Evolutionary conservation across 2,113 vertebrate genomes (phyloP).

Genomic region (Callipepla squamata): DNA sequence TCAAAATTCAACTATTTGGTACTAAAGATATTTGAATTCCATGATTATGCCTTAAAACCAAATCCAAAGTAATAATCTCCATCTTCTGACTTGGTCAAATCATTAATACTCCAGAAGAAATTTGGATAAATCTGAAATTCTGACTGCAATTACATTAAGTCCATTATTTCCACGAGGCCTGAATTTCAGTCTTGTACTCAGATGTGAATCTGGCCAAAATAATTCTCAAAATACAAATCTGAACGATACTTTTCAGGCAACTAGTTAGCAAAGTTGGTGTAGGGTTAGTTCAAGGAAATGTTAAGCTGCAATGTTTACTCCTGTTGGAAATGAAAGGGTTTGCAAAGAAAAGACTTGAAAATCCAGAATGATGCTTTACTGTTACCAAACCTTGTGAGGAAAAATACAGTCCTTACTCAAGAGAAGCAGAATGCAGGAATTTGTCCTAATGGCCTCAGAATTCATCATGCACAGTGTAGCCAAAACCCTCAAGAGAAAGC

Average conservation of each 20-base stretch:
- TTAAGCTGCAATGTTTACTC: background rate
- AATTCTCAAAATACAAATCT: background rate
- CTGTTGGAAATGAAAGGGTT: background rate
- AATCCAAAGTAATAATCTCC: background rate
- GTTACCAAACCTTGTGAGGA: background rate
- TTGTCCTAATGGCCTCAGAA: background rate
- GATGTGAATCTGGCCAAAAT: background rate
- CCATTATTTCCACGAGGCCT: background rate
- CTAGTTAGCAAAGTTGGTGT: background rate
- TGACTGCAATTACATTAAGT: background rate
- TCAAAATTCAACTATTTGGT: background rate
- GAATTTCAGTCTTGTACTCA: conserved; percentile 1
- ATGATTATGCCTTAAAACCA: background rate
- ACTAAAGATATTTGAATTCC: background rate
- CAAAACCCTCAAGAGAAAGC: background rate
- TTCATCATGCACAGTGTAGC: background rate
- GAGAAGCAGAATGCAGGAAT: fast-evolving
- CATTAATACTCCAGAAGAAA: background rate
- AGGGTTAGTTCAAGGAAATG: background rate
- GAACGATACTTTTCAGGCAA: background rate
- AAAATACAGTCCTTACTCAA: background rate
- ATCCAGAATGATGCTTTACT: background rate
- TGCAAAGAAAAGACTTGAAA: background rate
- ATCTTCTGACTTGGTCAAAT: background rate
- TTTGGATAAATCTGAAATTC: background rate